These are phyloP conservation scores for Zoanthus gigantus DNA, from an alignment of 92 coral and sea anemone genomes.

Conservation along the genomic window DNA sequence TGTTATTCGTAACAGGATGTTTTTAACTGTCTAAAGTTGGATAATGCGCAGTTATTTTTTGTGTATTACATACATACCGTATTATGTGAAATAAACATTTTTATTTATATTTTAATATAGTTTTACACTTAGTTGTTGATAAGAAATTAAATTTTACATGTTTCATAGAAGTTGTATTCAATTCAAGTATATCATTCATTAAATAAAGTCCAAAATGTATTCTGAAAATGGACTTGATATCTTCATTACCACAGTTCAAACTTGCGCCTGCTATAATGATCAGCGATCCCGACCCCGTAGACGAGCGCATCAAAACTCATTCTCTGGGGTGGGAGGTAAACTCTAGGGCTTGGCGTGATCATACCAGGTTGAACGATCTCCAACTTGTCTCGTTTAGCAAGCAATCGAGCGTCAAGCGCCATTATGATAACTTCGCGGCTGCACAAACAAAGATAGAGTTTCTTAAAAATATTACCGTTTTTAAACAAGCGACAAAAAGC, in stretches of 20 bases:
- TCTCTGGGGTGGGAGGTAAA: slow-evolving; percentile 73
- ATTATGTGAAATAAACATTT: too few species aligned
- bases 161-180: too few species aligned
- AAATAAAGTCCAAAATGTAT: neutral
- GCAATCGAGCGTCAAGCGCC: slow-evolving; percentile 75
- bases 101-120: too few species aligned
- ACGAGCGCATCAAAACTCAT: slow-evolving; percentile 76
- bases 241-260: slow-evolving; percentile 8
- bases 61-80: too few species aligned
- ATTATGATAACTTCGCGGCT: slow-evolving; percentile 78
- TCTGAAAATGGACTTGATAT: neutral
- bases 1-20: too few species aligned
- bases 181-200: too few species aligned
- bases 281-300: slow-evolving; percentile 58
- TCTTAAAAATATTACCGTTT: slow-evolving; percentile 61
- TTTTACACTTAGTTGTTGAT: too few species aligned
- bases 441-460: slow-evolving; percentile 65
- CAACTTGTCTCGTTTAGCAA: slow-evolving; percentile 59
- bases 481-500: slow-evolving; percentile 70
- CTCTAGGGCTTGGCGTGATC: slow-evolving; percentile 78
- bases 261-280: slow-evolving; percentile 53
- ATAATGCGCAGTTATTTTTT: too few species aligned
- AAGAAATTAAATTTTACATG: too few species aligned
- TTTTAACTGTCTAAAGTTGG: too few species aligned
- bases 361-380: slow-evolving; percentile 78